Base-by-base conservation (phyloP, 2,888 invertebrate genomes). In the Yponomeuta malinellus region DNA sequence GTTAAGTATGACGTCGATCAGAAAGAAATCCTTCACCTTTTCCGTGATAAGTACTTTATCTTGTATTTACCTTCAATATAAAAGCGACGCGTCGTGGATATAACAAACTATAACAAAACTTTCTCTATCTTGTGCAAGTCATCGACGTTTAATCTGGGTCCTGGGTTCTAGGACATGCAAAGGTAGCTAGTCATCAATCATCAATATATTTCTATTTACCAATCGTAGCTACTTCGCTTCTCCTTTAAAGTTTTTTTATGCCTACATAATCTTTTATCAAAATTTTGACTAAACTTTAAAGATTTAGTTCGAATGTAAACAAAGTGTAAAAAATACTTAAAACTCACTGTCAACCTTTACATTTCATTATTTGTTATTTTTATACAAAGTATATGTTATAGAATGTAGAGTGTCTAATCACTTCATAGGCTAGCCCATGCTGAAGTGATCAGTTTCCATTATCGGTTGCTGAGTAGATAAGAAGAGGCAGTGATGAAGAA, bases 11-110 rank as follows among this genome's bases (percentile, higher is more conserved):
- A 65, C 65, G 65, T 65, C 29, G 31, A 59, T 15, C 15, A 59
- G 65, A 31, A 65, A 31, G 12, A 63, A 29, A 29, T 65, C 65
- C 65, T 65, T 65, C 29, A 65, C 65, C 65, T 65, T 65, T 33
- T 5, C 12, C n/a, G 65, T 31, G 23, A 33, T 33, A 33, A 65
- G 10, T 23, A n/a, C 12, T 2, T 31, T 64, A 64, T 29, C 10
- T 33, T 65, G 29, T 65, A 29, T 10, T 65, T 65, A 29, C 33
- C 12, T 65, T 23, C 31, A 29, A 31, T 65, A 65, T 65, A 65
- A 65, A 65, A 65, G 65, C 29, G 12, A 23, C 65, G 65, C 29
- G 12, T 12, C 65, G n/a, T 33, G 12, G 10, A 64, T 29, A 64
- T 12, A 2, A 29, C 23, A 64, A 64, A 64, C 31, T 64, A 64